Evolutionary conservation across 2,888 invertebrate genomes (phyloP).

Genomic region (Tetramorium bicarinatum): DNA sequence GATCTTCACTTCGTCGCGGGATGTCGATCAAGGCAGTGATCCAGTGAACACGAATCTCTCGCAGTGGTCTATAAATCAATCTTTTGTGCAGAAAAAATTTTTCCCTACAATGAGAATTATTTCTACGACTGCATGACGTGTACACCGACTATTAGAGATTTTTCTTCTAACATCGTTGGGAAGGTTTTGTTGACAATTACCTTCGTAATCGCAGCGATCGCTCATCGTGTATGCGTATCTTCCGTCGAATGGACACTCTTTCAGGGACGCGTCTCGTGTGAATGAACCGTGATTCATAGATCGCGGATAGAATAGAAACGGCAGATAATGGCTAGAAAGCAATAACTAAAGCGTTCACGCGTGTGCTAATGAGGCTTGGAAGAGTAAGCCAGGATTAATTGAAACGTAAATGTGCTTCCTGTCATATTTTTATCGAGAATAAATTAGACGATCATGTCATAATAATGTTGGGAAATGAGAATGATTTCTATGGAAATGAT

Average conservation of each 20-base stretch:
- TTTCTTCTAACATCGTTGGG: not conserved
- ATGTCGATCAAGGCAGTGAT: not conserved
- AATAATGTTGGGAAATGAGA: not conserved
- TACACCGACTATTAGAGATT: not conserved
- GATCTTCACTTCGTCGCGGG: slow-evolving; percentile 17
- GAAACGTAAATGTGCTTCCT: slow-evolving; percentile 16
- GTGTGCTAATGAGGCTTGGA: slow-evolving; percentile 1
- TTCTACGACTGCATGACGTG: not conserved
- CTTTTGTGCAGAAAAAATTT: not conserved
- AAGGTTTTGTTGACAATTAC: slow-evolving; percentile 32
- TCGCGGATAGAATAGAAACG: slow-evolving; percentile 14
- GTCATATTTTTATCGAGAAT: not conserved
- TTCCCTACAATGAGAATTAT: not conserved
- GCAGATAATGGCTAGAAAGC: slow-evolving; percentile 33
- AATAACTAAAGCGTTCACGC: slow-evolving; percentile 30
- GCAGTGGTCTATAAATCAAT: not conserved
- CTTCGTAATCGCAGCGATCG: slow-evolving; percentile 13
- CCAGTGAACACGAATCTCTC: slow-evolving; percentile 20
- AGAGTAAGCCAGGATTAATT: slow-evolving; percentile 10
- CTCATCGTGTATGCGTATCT: slow-evolving; percentile 39
- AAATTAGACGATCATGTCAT: not conserved
- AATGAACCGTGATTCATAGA: slow-evolving; percentile 53
- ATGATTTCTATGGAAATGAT: not conserved
- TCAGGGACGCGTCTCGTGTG: slow-evolving; percentile 53
- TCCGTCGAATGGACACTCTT: slow-evolving; percentile 18